Conservation (phyloP, 64 coral and sea anemone genomes). For the Porites australiensis region DNA sequence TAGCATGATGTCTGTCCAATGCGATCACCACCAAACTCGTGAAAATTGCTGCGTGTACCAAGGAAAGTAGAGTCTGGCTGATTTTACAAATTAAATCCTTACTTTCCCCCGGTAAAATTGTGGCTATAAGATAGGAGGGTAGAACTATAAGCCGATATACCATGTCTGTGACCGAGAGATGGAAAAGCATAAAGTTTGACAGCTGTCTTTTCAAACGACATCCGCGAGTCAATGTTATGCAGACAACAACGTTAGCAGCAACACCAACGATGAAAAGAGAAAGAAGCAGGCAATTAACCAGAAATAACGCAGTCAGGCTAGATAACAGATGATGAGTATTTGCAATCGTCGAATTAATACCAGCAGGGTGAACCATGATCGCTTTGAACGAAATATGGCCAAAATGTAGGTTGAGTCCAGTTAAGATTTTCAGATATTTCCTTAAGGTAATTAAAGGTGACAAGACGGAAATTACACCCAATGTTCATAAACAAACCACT, state of each 20-base stretch:
- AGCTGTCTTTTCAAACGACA: constrained; percentile 57
- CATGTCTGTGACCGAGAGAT: constrained; percentile 68
- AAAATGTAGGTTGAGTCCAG: too few relatives aligned
- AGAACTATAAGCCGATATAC: constrained; percentile 38
- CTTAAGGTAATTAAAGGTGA: too few relatives aligned
- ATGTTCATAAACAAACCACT: too few relatives aligned
- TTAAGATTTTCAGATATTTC: too few relatives aligned
- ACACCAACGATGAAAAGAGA: constrained; percentile 5
- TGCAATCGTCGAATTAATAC: background rate
- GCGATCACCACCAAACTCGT: constrained; percentile 47
- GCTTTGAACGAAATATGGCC: background rate
- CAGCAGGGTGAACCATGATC: background rate
- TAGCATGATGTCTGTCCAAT: constrained; percentile 61
- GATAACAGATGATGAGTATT: background rate
- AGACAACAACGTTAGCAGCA: constrained; percentile 20
- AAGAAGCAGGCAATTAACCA: background rate
- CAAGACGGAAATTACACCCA: too few relatives aligned
- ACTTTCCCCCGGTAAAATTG: background rate
- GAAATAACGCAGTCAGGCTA: background rate
- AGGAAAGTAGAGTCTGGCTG: background rate
- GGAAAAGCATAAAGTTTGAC: constrained; percentile 71
- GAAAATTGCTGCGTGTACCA: constrained; percentile 43
- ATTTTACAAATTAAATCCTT: background rate
- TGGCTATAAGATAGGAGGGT: background rate
- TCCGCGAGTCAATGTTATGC: constrained; percentile 42